phyloP scores from a whole-genome alignment of 2,888 invertebrate species.

The Spialia ferax region DNA sequence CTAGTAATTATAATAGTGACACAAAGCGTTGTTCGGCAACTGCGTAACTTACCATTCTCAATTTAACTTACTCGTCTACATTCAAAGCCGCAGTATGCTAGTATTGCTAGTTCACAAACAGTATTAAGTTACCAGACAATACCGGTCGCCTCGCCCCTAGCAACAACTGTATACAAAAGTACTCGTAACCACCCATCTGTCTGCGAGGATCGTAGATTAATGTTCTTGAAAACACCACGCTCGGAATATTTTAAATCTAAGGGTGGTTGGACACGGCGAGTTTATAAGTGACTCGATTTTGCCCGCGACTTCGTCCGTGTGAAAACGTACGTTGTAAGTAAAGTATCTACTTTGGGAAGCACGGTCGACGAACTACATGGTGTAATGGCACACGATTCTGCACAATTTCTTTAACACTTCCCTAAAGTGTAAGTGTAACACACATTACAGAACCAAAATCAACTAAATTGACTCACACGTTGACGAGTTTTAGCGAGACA shows the following conservation, averaged over 20 bases:
- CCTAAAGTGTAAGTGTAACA: too few species aligned
- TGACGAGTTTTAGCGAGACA: too few species aligned
- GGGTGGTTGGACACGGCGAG: not conserved
- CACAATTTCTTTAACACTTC: too few species aligned
- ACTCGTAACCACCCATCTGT: slow-evolving; percentile 26
- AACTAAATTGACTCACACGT: too few species aligned
- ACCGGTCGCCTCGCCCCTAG: slow-evolving; percentile 18
- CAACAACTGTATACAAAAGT: slow-evolving; percentile 34
- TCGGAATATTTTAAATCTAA: slow-evolving; percentile 30
- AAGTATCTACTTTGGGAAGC: too few species aligned
- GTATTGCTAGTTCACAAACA: not conserved
- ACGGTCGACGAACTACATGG: too few species aligned
- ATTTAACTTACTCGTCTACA: not conserved
- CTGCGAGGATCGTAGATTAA: slow-evolving; percentile 38
- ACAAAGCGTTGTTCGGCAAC: slow-evolving; percentile 1
- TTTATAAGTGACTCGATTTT: not conserved
- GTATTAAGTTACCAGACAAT: slow-evolving; percentile 22
- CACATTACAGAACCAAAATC: too few species aligned
- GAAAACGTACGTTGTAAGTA: too few species aligned
- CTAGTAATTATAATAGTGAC: too few species aligned
- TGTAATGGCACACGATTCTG: too few species aligned
- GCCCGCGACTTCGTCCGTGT: too few species aligned
- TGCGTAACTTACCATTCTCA: too few species aligned
- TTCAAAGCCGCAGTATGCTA: not conserved
- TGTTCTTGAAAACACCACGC: slow-evolving; percentile 29